phyloP scores from a whole-genome alignment of 1,140 invertebrate genomes.

The Cryptotermes secundus region DNA sequence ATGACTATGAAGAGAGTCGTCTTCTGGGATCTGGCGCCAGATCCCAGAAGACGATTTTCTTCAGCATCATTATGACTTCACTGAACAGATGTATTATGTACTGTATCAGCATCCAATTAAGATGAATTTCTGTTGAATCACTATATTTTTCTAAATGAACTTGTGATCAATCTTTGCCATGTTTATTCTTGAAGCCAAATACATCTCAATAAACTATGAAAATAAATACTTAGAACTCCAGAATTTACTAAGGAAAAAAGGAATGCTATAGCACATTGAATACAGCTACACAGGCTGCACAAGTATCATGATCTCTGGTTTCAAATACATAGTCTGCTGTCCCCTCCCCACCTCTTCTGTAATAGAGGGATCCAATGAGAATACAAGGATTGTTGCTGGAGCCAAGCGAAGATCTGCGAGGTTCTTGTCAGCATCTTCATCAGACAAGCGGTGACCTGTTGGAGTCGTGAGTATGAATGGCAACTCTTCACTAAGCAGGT shows the following conservation, averaged over 20 bases:
- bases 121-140: not conserved
- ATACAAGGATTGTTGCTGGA: slow-evolving; percentile 72
- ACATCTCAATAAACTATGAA: not conserved
- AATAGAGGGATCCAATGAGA: slow-evolving; percentile 58
- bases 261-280: not conserved
- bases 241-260: not conserved
- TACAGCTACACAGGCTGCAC: slow-evolving; percentile 59
- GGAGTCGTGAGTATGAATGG: slow-evolving; percentile 65
- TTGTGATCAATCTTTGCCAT: not conserved
- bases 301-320: slow-evolving; percentile 70
- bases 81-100: no score
- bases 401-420: slow-evolving; percentile 70
- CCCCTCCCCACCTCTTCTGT: slow-evolving; percentile 53
- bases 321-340: slow-evolving; percentile 58
- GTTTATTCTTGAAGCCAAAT: not conserved
- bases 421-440: slow-evolving; percentile 61
- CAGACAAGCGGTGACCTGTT: slow-evolving; percentile 60
- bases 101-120: not conserved
- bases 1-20: no score
- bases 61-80: no score
- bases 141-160: not conserved
- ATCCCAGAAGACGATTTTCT: no score
- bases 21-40: no score
- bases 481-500: slow-evolving; percentile 61
- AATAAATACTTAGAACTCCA: not conserved